Evolutionary conservation across 2,113 vertebrate genomes (phyloP), one percentile per base, ranked within the genome.

Genomic region (Diglossa brunneiventris): DNA sequence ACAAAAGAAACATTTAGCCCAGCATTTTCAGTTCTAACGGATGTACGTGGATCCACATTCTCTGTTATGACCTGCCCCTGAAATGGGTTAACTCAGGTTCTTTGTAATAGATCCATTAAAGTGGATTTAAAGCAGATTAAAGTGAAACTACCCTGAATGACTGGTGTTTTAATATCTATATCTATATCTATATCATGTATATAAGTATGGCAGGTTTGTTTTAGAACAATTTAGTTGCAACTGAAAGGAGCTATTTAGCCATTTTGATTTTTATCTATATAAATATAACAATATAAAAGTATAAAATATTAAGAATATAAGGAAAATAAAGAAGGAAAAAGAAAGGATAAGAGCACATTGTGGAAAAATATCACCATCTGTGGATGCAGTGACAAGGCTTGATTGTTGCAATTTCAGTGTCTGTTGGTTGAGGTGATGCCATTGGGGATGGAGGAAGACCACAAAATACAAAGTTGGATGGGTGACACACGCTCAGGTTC

Each of bases 401-500:
- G 22, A 59, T 28, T 37, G 12, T 2, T 66, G 18, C 10, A 50
- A 33, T 58, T 37, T 50, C n/a, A 17, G 7, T 22, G 9, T 33
- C 15, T 66, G 10, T 27, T 44, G 35, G 8, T 44, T 35, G 33
- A 80, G 13, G 8, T 22, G 18, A 42, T 58, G 17, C 15, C 3
- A 3, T 4, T n/a, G 20, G 26, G 17, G 8, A 4, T 33, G 31
- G 31, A 49, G 9, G 11, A 64, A 73, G 59, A 49, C 27, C 18
- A 58, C 8, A 27, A 50, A 64, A 73, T 35, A 37, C 27, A 58
- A 73, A 42, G 3, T 20, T 37, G 10, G 13, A 13, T 58, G 55
- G 8, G 17, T 52, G 31, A 42, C 23, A 56, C 8, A 23, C 0
- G 0, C 31, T 42, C 17, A 31, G 17, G 42, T 49, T 49, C 42